phyloP scores from a whole-genome alignment of 53 echinoderm and acorn worm species.

The Astropecten irregularis region DNA sequence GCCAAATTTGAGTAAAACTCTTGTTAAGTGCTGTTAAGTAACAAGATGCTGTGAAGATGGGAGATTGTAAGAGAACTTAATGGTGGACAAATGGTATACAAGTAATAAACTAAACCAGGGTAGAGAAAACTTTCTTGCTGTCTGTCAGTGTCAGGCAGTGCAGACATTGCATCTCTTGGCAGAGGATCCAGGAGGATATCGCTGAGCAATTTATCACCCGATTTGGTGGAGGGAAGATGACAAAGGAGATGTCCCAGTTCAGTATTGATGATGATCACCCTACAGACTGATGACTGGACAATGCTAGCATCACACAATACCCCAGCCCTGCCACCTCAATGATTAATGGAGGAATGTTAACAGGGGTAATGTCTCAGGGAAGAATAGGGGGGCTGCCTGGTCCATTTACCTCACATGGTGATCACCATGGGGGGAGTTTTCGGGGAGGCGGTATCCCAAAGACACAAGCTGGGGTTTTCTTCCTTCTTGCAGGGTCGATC shows the following conservation, averaged over 20 bases:
- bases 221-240: neutral
- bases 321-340: neutral
- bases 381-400: constrained; percentile 27
- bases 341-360: constrained; percentile 42
- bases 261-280: constrained; percentile 3
- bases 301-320: constrained; percentile 20
- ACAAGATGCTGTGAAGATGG: too few species aligned
- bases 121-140: too few species aligned
- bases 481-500: neutral
- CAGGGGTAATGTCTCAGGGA: constrained; percentile 3
- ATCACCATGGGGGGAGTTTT: constrained; percentile 4
- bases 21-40: too few species aligned
- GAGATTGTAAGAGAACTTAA: too few species aligned
- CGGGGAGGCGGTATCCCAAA: neutral
- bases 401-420: constrained; percentile 42
- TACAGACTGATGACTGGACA: constrained; percentile 25
- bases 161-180: too few species aligned
- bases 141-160: too few species aligned
- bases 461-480: too few species aligned
- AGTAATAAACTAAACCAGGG: too few species aligned
- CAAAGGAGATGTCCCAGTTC: neutral
- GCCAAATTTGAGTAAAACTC: too few species aligned
- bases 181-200: neutral
- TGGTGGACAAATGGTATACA: too few species aligned
- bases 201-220: constrained; percentile 21